A percentile compares a stretch with the other conserved stretches of the same genome.
These are phyloP conservation scores for Hippocampus kuda DNA, from an alignment of 2,797 vertebrate species.

Conservation along the genomic window DNA sequence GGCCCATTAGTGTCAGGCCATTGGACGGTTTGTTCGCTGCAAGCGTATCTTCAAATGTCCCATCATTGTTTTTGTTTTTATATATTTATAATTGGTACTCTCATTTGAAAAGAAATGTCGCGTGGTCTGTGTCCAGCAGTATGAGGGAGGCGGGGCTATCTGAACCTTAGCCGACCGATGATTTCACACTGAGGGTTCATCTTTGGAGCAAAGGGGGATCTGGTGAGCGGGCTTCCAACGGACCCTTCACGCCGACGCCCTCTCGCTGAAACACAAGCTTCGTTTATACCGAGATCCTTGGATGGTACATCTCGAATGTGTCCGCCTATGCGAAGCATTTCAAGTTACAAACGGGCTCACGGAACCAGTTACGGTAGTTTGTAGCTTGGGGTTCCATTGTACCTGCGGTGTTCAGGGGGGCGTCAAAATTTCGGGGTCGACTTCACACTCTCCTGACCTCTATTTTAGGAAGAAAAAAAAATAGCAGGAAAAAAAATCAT, in stretches of 20 bases:
- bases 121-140: slow-evolving; percentile 59
- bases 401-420: too few relatives aligned
- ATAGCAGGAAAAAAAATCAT: too few relatives aligned
- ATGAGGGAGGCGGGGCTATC: slow-evolving; percentile 30
- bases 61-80: slow-evolving; percentile 3
- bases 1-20: slow-evolving; percentile 16
- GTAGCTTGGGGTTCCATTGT: too few relatives aligned
- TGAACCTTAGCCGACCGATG: slow-evolving; percentile 19
- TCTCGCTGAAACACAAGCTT: slow-evolving; percentile 23
- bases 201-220: slow-evolving; percentile 29
- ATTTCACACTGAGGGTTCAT: slow-evolving; percentile 32
- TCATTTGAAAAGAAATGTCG: slow-evolving; percentile 13
- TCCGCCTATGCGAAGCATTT: neutral
- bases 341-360: too few relatives aligned
- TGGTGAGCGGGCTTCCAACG: slow-evolving; percentile 32
- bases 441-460: too few relatives aligned
- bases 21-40: slow-evolving; percentile 16
- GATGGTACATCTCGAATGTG: slow-evolving; percentile 11
- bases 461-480: too few relatives aligned
- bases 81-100: slow-evolving; percentile 13
- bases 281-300: neutral
- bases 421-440: too few relatives aligned
- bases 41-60: slow-evolving; percentile 22
- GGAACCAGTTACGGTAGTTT: too few relatives aligned
- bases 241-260: slow-evolving; percentile 25